Evolutionary conservation across 2,113 vertebrate genomes (phyloP).

Genomic region (Chaetura pelagica): DNA sequence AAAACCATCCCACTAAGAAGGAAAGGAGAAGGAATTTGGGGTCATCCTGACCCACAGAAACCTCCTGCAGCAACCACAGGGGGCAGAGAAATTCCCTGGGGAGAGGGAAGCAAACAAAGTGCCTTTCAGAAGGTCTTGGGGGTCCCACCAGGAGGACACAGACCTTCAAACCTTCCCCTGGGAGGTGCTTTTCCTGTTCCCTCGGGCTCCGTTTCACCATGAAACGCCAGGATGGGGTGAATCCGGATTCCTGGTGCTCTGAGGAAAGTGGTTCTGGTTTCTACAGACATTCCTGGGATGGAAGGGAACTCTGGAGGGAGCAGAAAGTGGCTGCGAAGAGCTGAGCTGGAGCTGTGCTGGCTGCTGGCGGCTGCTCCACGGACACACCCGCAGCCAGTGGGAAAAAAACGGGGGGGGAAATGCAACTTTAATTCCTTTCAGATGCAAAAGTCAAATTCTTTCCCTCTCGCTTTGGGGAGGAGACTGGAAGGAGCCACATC

Average conservation of each 20-base stretch:
- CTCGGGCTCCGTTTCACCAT: too few relatives aligned
- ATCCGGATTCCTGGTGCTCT: neutral
- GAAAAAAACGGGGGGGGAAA: neutral
- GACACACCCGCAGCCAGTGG: neutral
- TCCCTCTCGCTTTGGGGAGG: neutral
- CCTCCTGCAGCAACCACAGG: too few relatives aligned
- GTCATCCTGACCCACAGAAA: too few relatives aligned
- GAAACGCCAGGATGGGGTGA: too few relatives aligned
- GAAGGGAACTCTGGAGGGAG: neutral
- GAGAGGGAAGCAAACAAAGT: too few relatives aligned
- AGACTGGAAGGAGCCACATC: neutral
- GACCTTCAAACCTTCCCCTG: too few relatives aligned
- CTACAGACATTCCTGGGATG: neutral
- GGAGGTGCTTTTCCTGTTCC: too few relatives aligned
- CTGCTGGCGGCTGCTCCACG: neutral
- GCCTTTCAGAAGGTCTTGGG: too few relatives aligned
- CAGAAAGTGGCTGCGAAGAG: neutral
- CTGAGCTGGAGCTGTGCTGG: neutral
- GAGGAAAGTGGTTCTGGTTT: neutral
- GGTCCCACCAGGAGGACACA: too few relatives aligned
- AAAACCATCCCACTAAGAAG: too few relatives aligned
- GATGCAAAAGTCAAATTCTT: neutral
- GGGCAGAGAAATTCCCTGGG: too few relatives aligned
- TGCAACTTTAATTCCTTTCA: slow-evolving; percentile 7
- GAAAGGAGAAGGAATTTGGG: too few relatives aligned